Conservation (phyloP, 2,113 vertebrate species). For the Ondatra zibethicus region DNA sequence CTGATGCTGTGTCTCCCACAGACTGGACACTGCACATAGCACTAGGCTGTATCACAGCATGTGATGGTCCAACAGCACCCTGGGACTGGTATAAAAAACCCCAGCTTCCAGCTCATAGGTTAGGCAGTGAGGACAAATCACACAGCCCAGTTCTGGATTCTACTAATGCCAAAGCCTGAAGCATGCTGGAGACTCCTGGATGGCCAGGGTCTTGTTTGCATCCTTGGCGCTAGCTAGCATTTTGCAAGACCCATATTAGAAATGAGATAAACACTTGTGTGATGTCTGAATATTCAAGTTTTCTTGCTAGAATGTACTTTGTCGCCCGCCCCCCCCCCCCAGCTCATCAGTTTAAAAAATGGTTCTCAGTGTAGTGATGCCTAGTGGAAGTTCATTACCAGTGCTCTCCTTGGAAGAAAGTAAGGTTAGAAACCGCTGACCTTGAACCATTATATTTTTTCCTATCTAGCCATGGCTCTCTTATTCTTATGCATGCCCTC, state of each 20-base stretch:
- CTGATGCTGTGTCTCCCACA: not conserved
- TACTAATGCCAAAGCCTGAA: not conserved
- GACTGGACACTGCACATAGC: fast-evolving
- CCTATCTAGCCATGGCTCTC: not conserved
- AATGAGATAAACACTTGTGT: not conserved
- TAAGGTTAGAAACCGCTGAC: not conserved
- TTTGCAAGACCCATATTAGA: not conserved
- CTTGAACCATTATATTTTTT: not conserved
- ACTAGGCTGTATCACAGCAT: fast-evolving
- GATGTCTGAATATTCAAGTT: not conserved
- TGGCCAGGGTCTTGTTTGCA: not conserved
- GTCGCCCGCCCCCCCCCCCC: not conserved
- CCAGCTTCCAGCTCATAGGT: fast-evolving
- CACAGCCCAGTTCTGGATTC: not conserved
- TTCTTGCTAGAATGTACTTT: not conserved
- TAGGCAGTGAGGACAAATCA: not conserved
- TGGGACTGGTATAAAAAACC: fast-evolving
- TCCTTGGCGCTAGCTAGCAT: fast-evolving
- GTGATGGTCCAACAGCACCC: not conserved
- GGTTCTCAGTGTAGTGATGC: not conserved
- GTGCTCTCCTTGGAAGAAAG: not conserved
- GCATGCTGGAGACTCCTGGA: not conserved
- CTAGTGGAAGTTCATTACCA: not conserved
- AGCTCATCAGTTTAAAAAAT: not conserved
- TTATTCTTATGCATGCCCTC: no score